Evolutionary conservation across 2,797 vertebrate species (phyloP).

Genomic region (Urocyon cinereoargenteus): DNA sequence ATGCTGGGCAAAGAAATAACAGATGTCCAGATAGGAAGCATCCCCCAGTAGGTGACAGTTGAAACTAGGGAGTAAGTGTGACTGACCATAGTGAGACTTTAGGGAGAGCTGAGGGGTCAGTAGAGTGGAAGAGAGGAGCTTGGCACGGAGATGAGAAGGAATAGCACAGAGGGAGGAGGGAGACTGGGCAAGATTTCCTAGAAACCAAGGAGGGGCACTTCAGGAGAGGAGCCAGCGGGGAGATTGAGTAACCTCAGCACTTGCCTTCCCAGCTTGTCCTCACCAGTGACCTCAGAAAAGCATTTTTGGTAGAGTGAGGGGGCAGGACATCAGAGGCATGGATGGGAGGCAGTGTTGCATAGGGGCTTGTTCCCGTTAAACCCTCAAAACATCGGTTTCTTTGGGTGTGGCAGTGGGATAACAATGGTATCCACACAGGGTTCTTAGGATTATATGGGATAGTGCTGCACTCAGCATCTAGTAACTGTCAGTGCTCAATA

Average conservation of each 20-base stretch:
- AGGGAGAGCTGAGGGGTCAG: not conserved
- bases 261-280: not conserved
- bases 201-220: not conserved
- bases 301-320: not conserved
- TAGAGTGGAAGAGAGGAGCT: not conserved
- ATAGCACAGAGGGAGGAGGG: not conserved
- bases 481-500: not conserved
- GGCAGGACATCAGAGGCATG: not conserved
- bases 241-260: not conserved
- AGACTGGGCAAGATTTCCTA: not conserved
- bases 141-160: not conserved
- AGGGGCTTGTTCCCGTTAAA: not conserved
- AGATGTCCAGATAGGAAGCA: not conserved
- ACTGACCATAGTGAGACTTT: not conserved
- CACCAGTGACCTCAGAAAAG: not conserved
- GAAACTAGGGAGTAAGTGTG: not conserved
- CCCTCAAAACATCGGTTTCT: not conserved
- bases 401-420: not conserved
- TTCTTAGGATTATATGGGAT: not conserved
- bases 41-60: not conserved
- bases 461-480: not conserved
- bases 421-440: not conserved
- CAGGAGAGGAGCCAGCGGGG: not conserved
- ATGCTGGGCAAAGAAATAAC: not conserved
- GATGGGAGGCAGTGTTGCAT: accelerated